Evolutionary conservation across 1,140 invertebrate species (phyloP), one percentile per base, ranked within the genome.

Genomic region (Brachionus koreanus): DNA sequence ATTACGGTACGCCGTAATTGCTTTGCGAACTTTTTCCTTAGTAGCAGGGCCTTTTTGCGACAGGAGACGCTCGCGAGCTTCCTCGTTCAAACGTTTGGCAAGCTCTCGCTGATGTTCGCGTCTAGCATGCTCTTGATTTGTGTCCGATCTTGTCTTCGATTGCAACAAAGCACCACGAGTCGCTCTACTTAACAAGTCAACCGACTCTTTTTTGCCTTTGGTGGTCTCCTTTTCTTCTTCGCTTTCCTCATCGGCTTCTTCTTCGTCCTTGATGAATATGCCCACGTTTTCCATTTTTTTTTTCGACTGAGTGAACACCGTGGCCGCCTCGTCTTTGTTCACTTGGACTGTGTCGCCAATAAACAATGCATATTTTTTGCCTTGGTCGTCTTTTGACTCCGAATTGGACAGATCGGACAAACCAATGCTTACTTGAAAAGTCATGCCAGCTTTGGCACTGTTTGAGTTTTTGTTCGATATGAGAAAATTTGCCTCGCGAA

Each of bases 31-130:
- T 37, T 61, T 69, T 83, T 83, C 83, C 96, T 95, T 85, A 83
- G 92, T 86, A 95, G 94, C 86, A 93, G 95, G 61, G 91, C 93
- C 84, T 92, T 92, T 74, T 91, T 86, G 86, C 65, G 87, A 93
- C 86, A 94, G 93, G 25, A 98, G 89, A 67, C 98, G 91, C 85
- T 95, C 93, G 84, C 93, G 93, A 0, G 97, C 98, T 74, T 93
- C 93, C 86, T 96, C 94, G 86, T 99, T 99, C 9, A 99, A 88
- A 82, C 93, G 91, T 67, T 93, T 91, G 0, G 94, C 95, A 37
- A 99, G 89, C 89, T 98, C 96, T 85, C 95, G 94, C 87, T 99
- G 98, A 91, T 98, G 95, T 85, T 95, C 92, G 86, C 97, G 96
- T 19, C 98, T 91, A 88, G 98, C 98, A 85, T 98, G 97, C 89